Percentiles rank a stretch among this genome's conserved stretches.
Evolutionary conservation across 2,888 invertebrate species (phyloP).

Genomic region (Drosophila aldrichi): DNA sequence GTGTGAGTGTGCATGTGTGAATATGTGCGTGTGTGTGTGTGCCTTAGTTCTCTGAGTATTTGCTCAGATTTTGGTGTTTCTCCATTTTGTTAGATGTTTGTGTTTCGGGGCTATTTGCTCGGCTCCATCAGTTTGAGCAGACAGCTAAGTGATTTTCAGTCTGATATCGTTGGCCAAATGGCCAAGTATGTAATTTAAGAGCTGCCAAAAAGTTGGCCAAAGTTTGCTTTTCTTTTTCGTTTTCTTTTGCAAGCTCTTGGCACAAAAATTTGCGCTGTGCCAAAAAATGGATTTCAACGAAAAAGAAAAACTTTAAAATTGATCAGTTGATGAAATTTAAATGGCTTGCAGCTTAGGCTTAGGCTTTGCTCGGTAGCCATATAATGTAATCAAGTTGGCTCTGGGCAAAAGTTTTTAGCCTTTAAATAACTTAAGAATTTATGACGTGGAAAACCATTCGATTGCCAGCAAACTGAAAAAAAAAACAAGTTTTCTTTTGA

Average conservation of each 20-base stretch:
- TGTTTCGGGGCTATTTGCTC: conserved; percentile 25
- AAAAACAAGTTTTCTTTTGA: conserved; percentile 38
- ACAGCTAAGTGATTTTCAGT: conserved; percentile 56
- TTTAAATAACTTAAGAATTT: conserved; percentile 31
- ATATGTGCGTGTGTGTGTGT: background rate
- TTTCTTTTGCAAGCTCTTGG: background rate
- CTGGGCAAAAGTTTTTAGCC: conserved; percentile 11
- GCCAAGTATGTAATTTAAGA: conserved; percentile 49
- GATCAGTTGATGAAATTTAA: conserved; percentile 24
- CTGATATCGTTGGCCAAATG: conserved; percentile 30
- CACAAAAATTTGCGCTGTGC: conserved; percentile 1
- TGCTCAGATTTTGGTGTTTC: conserved; percentile 41
- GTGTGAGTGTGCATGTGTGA: background rate
- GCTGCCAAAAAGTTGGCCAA: conserved; percentile 49
- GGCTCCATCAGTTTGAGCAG: conserved; percentile 27
- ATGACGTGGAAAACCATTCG: conserved; percentile 32
- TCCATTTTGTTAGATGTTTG: conserved; percentile 14
- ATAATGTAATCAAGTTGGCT: conserved; percentile 21
- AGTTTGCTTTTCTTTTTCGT: background rate
- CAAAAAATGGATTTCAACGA: conserved; percentile 16
- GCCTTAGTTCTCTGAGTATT: conserved; percentile 13
- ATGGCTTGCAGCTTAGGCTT: conserved; percentile 1
- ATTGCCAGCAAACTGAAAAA: conserved; percentile 33
- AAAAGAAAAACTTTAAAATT: conserved; percentile 1
- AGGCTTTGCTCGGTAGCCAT: background rate